Evolutionary conservation across 2,797 vertebrate genomes (phyloP).

Genomic region (Sandelia bainsii): DNA sequence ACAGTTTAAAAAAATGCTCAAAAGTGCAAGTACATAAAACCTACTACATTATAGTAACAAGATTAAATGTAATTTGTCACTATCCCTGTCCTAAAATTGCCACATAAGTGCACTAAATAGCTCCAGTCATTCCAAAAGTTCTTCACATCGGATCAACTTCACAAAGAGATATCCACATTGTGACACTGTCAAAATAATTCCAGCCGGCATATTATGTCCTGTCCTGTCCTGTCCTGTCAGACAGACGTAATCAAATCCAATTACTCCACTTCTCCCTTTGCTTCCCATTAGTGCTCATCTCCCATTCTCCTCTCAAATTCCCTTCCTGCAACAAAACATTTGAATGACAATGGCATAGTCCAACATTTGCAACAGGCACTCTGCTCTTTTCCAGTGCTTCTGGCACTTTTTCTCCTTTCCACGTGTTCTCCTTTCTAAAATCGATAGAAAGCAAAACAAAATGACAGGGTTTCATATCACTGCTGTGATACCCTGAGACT

Average conservation of each 20-base stretch:
- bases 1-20: no score
- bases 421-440: slow-evolving; percentile 62
- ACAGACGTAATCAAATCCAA: slow-evolving; percentile 81
- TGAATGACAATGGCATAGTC: slow-evolving; percentile 82
- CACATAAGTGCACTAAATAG: not conserved
- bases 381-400: slow-evolving; percentile 44
- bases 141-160: slow-evolving; percentile 46
- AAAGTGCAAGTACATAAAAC: no score
- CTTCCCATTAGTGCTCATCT: slow-evolving; percentile 79
- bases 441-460: slow-evolving; percentile 79
- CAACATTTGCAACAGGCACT: slow-evolving; percentile 70
- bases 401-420: slow-evolving; percentile 54
- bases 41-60: no score
- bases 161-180: slow-evolving; percentile 45
- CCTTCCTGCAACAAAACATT: slow-evolving; percentile 80
- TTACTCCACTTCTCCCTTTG: slow-evolving; percentile 78
- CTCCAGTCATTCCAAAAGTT: slow-evolving; percentile 28
- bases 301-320: slow-evolving; percentile 73
- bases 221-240: slow-evolving; percentile 73
- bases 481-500: slow-evolving; percentile 73
- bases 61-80: no score
- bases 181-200: slow-evolving; percentile 69
- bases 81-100: not conserved
- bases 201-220: slow-evolving; percentile 63
- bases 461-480: slow-evolving; percentile 79